Percentiles rank a stretch among this genome's conserved stretches.
Conservation (phyloP, 53 echinoderm and acorn worm genomes). For the Paracentrotus lividus region DNA sequence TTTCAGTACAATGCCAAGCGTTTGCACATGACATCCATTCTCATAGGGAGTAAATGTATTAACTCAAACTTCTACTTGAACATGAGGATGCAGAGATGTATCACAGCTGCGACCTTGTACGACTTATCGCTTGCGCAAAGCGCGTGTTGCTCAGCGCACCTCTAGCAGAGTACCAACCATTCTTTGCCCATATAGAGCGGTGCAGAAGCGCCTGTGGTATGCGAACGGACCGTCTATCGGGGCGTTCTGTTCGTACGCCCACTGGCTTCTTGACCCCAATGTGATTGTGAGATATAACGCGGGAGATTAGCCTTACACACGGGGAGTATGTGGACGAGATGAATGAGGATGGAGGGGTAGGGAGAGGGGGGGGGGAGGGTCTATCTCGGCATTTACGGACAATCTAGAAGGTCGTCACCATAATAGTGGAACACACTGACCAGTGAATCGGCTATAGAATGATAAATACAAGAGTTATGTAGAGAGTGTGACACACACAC, state of each 20-base stretch:
- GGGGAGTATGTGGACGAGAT: not conserved
- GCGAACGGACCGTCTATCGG: not conserved
- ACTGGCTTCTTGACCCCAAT: not conserved
- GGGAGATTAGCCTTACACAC: not conserved
- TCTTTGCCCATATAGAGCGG: conserved; percentile 33
- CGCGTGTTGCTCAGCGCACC: not conserved
- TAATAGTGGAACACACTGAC: too few species aligned
- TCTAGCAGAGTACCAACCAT: conserved; percentile 17
- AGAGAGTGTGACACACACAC: too few species aligned
- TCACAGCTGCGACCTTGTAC: conserved; percentile 18
- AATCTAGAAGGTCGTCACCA: too few species aligned
- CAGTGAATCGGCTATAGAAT: too few species aligned
- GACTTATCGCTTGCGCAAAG: not conserved
- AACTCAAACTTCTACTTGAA: not conserved
- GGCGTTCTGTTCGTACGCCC: not conserved
- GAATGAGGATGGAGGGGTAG: not conserved
- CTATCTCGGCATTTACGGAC: not conserved
- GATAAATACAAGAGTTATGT: too few species aligned
- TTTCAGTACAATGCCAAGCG: not conserved
- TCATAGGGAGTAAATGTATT: not conserved
- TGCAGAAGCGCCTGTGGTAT: not conserved
- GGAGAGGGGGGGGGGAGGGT: not conserved
- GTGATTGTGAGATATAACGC: not conserved
- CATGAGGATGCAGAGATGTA: not conserved
- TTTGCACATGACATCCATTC: not conserved